Base-by-base conservation (phyloP, 2,113 vertebrate species). In the Etheostoma spectabile region DNA sequence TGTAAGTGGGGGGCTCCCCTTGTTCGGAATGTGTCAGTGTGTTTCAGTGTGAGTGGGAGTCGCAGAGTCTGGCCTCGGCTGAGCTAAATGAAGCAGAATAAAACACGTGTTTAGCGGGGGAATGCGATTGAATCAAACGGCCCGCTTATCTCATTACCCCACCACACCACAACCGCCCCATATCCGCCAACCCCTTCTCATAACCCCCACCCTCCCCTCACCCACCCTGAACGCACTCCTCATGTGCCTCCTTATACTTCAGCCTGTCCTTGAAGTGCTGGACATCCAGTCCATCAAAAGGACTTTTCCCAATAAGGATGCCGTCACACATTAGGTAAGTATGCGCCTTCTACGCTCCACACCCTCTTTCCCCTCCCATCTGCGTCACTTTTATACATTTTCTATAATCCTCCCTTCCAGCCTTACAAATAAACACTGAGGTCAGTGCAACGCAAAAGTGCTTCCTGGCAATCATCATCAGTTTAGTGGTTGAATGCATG, bases 401-500 rank as follows among this genome's bases (percentile, higher is more conserved):
- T 82, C 61, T 68, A 78, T 82, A 84, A 84, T 80, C 71, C 72
- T 14, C 49, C 60, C 63, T 70, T 30, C 67, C 22, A 51, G 63
- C 61, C 74, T 77, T 33, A 86, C 62, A 84, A 42, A 83, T 69
- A 72, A 87, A 91, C 85, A 83, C 70, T 65, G 63, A 67, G 85
- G 83, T 91, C 89, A 91, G 86, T 90, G 89, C 80, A 79, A 85
- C 69, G 83, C 89, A 93, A 92, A 92, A 94, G 89, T 90, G 85
- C 87, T 89, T 86, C 84, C 86, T 90, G 90, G 88, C 91, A 93
- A 86, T 91, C 78, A 69, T 77, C 62, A 77, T 67, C 8, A 76
- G 73, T 85, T 86, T 46, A 74, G 80, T 38, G 77, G 45, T 73
- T 67, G 60, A 48, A 78, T 73, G 77, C 42, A 13, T 49, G 77